Evolutionary conservation across 1,140 invertebrate species (phyloP), one percentile per base, ranked within the genome.

Genomic region (Eueides isabella): DNA sequence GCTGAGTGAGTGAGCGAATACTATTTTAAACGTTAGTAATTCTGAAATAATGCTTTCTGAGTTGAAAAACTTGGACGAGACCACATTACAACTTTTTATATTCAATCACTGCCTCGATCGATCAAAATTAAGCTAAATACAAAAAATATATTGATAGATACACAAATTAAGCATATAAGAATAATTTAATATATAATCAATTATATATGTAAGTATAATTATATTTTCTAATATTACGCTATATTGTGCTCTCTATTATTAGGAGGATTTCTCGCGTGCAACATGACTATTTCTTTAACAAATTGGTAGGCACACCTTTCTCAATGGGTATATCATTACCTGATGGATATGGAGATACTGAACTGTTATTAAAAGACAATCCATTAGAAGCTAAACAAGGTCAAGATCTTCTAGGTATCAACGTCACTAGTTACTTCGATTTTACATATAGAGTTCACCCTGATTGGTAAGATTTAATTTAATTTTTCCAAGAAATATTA

Each of bases 381-480:
- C 89, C 90, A 1, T 76, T 90, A 28, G 95, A 97, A 86, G 95
- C 97, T 65, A 92, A 94, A 76, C 95, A 95, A 78, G 89, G 89
- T 4, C 95, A 96, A 78, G 94, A 94, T 48, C 94, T 96, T 71
- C 94, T 94, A 69, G 95, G 95, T 12, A 93, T 96, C n/a, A 95
- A 96, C 80, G 94, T 96, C 41, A 95, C 95, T 1, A 94, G 95
- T 19, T 97, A 95, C 78, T 88, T 94, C 63, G 96, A 95, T 4
- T 93, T 94, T 29, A 96, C 96, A 84, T 98, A 97, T 96, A 96
- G 96, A 84, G 94, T 98, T 19, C 97, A 98, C 94, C 97, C 97
- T 0, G 95, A 97, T 80, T 98, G 98, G 97, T 96, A 90, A 91
- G 81, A 76, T n/a, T 5, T 38, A 38, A 71, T 16, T 61, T 29